Evolutionary conservation across 2,797 vertebrate species (phyloP).

Genomic region (Eulemur coronatus): DNA sequence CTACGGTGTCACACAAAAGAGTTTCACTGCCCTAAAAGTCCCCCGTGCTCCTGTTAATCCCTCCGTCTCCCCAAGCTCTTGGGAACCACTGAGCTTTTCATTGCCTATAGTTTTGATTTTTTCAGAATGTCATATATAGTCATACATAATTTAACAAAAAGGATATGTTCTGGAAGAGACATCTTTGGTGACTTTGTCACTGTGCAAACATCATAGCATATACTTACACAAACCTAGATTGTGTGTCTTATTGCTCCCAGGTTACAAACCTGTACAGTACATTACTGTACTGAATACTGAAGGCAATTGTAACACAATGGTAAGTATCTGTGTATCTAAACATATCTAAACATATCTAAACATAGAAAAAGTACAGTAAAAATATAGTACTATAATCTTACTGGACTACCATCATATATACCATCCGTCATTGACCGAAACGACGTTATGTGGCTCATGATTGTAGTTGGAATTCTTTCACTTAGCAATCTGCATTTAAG

Average conservation of each 20-base stretch:
- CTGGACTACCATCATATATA: background rate
- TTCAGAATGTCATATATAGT: background rate
- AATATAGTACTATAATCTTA: background rate
- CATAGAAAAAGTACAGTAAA: background rate
- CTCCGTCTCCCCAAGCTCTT: background rate
- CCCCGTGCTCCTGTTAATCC: background rate
- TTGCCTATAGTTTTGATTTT: background rate
- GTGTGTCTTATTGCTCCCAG: background rate
- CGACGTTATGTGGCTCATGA: background rate
- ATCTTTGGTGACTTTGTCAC: background rate
- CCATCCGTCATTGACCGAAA: background rate
- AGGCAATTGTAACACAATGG: background rate
- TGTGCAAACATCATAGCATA: background rate
- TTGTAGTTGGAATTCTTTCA: background rate
- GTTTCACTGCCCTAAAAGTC: background rate
- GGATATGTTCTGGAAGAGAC: background rate
- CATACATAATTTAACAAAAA: no score
- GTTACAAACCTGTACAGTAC: background rate
- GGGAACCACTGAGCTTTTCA: background rate
- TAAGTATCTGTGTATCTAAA: background rate
- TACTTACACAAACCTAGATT: background rate
- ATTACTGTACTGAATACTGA: background rate
- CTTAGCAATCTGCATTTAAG: background rate
- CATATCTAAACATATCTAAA: background rate
- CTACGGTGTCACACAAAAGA: background rate